These are phyloP conservation scores for Nothocercus julius DNA, from an alignment of 2,113 vertebrate genomes.

Conservation along the genomic window DNA sequence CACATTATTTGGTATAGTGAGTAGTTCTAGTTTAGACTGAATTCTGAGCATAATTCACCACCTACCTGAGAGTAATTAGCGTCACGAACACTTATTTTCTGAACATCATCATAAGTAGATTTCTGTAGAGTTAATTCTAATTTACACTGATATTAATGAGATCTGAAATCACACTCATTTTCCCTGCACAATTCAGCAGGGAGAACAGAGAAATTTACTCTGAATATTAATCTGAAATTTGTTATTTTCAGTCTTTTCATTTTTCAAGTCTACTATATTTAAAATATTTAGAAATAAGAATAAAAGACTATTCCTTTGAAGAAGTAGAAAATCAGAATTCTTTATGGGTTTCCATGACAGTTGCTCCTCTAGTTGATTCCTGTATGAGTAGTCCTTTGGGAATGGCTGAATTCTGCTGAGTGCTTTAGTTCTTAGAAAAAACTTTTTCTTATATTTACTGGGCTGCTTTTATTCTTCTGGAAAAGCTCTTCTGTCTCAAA, in stretches of 20 bases:
- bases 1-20: background rate
- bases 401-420: background rate
- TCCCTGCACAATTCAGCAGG: background rate
- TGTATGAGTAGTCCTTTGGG: background rate
- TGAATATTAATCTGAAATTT: background rate
- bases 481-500: background rate
- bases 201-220: background rate
- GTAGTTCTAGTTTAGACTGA: background rate
- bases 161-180: background rate
- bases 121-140: background rate
- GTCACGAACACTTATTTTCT: background rate
- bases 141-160: background rate
- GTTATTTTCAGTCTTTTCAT: background rate
- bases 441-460: background rate
- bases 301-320: background rate
- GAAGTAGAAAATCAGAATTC: background rate
- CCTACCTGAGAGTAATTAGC: background rate
- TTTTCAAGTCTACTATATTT: background rate
- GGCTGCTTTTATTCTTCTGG: background rate
- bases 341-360: background rate
- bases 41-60: background rate
- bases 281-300: background rate
- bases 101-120: background rate
- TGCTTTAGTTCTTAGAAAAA: background rate
- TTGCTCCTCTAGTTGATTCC: background rate